These are phyloP conservation scores for Spinus olivaceus DNA, from an alignment of 2,797 vertebrate species.

Conservation along the genomic window DNA sequence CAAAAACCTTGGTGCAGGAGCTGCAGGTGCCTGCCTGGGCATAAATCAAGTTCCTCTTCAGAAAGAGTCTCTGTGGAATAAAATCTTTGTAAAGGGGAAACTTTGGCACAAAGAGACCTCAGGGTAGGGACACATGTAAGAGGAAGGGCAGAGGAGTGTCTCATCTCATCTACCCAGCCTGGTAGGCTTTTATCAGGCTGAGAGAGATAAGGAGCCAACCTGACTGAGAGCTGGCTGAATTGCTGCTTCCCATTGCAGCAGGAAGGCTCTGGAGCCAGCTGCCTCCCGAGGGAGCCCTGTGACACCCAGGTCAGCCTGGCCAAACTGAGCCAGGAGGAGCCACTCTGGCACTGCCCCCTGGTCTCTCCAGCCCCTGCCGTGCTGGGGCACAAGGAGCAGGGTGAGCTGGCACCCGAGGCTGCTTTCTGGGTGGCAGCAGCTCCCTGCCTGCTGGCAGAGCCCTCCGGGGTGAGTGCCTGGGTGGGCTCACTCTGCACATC, in stretches of 20 bases:
- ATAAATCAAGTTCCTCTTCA: background rate
- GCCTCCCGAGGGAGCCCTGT: background rate
- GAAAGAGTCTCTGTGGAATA: background rate
- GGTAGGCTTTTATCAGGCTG: background rate
- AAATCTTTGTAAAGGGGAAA: background rate
- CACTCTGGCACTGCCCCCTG: accelerated
- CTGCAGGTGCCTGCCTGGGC: background rate
- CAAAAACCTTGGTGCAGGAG: background rate
- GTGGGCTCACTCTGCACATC: background rate
- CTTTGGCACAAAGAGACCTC: background rate
- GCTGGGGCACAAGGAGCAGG: background rate
- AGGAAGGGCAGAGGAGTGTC: background rate
- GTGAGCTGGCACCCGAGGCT: background rate
- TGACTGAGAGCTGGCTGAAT: background rate
- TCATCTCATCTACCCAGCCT: background rate
- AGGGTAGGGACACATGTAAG: background rate
- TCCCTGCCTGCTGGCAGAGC: background rate
- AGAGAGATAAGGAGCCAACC: background rate
- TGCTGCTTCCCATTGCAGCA: background rate
- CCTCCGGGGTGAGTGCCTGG: background rate
- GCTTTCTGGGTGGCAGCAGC: background rate
- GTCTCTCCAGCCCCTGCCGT: background rate
- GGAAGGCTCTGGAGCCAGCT: background rate
- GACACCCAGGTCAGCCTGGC: background rate
- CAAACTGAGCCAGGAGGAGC: background rate